Base-by-base conservation (phyloP, 2,888 invertebrate species). In the Drosophila sordidula region DNA sequence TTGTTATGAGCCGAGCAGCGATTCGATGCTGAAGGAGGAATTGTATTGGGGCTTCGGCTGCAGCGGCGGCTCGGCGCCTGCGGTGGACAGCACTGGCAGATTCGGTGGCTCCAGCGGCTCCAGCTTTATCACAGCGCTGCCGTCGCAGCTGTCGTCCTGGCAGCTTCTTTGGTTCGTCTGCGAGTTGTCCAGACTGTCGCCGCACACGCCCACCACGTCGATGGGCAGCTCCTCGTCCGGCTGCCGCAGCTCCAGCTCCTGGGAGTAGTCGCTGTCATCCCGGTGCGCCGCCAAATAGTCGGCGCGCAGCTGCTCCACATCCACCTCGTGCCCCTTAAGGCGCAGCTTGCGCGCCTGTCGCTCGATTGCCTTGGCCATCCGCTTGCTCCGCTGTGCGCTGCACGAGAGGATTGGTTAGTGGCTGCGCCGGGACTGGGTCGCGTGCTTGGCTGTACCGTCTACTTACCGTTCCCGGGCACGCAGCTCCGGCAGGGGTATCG, bases 271-370 rank as follows among this genome's bases (percentile, higher is more conserved):
- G n/a, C 5, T 11, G 3, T 44, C 55, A 4, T 57, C 57, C 50
- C 47, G 63, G 38, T 81, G 84, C n/a, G 67, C 63, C 0, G 95
- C 95, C 73, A 97, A 93, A 93, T 97, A 97, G 88, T 97, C 97
- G 8, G 95, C 93, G 75, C 96, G 95, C 54, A 97, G 92, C 2
- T 96, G 95, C 73, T 96, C 95, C 58, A 97, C 92, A 91, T 97
- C 96, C 9, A 97, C 97, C 22, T 96, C 94, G 86, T 97, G 96
- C 70, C 97, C 97, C 91, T 97, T 97, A 32, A 96, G 96, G 25
- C 97, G 95, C 70, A 98, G 93, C 91, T 98, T 98, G 81, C 97
- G 94, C 83, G 97, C 98, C 92, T 97, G 97, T 61, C 97, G 94
- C 92, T 98, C 97, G 81, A 98, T 93, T 71, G 97, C 96, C 92